Conservation (phyloP, 1,140 invertebrate genomes). For the Pseudomyrmex pallidus region DNA sequence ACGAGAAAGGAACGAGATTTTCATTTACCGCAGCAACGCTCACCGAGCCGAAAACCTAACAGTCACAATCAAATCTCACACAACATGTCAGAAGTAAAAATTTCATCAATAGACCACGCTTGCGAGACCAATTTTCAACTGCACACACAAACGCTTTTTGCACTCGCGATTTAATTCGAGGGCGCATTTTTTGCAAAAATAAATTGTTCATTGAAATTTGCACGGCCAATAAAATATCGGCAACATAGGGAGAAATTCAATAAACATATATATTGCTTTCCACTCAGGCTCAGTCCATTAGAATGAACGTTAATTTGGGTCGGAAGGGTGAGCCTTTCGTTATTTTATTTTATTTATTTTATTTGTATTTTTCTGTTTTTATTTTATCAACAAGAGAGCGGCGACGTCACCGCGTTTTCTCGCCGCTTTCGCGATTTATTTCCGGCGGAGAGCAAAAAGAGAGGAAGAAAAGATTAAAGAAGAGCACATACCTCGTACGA, state of each 20-base stretch:
- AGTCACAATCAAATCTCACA: conserved; percentile 12
- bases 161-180: not conserved
- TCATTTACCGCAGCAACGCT: conserved; percentile 54
- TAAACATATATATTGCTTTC: not conserved
- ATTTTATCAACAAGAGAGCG: too few species aligned
- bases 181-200: not conserved
- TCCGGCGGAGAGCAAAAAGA: too few species aligned
- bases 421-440: not conserved
- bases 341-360: not conserved
- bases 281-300: not conserved
- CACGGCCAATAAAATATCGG: not conserved
- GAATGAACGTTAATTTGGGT: not conserved
- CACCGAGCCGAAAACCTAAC: conserved; percentile 10
- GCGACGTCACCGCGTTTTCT: too few species aligned
- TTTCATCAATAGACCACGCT: not conserved
- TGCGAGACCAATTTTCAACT: not conserved
- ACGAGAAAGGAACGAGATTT: conserved; percentile 50
- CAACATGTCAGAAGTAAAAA: conserved; percentile 2
- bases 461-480: conserved; percentile 12
- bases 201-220: not conserved
- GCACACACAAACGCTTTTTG: not conserved
- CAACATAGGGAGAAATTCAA: not conserved
- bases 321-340: not conserved
- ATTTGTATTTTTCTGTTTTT: too few species aligned
- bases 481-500: conserved; percentile 88